A percentile compares a stretch with the other conserved stretches of the same genome.
Conservation (phyloP, 2,888 invertebrate species). For the Yponomeuta cagnagella region DNA sequence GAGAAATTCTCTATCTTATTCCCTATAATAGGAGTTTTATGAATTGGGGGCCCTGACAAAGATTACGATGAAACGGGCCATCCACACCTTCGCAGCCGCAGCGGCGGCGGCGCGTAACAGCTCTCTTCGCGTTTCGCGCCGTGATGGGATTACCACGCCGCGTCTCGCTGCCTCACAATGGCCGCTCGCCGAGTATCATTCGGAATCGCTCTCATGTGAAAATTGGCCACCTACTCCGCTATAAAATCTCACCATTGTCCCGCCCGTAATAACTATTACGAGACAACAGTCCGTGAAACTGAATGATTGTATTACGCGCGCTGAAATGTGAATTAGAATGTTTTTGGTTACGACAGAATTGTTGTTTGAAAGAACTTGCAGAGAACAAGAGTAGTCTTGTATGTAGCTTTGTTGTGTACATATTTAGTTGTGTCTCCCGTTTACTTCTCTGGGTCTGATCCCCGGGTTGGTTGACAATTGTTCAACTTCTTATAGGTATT, state of each 20-base stretch:
- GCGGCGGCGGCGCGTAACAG: slow-evolving; percentile 28
- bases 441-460: no score
- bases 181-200: slow-evolving; percentile 53
- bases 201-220: slow-evolving; percentile 62
- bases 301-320: slow-evolving; percentile 28
- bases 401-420: no score
- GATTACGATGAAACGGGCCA: not conserved
- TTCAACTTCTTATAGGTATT: no score
- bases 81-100: not conserved
- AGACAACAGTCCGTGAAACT: slow-evolving; percentile 65
- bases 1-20: no score
- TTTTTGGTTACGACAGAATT: slow-evolving; percentile 6
- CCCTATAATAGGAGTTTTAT: no score
- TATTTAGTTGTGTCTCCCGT: no score
- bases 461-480: no score
- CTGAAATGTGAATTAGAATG: slow-evolving; percentile 31
- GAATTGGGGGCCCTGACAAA: not conserved
- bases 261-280: slow-evolving; percentile 68
- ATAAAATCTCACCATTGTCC: slow-evolving; percentile 65
- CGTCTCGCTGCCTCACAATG: slow-evolving; percentile 80
- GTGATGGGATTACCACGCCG: slow-evolving; percentile 82
- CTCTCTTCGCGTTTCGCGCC: slow-evolving; percentile 35
- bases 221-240: slow-evolving; percentile 63
- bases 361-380: not conserved
- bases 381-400: no score